These are phyloP conservation scores for Cyrtonyx montezumae DNA, from an alignment of 2,113 vertebrate species.

Conservation along the genomic window DNA sequence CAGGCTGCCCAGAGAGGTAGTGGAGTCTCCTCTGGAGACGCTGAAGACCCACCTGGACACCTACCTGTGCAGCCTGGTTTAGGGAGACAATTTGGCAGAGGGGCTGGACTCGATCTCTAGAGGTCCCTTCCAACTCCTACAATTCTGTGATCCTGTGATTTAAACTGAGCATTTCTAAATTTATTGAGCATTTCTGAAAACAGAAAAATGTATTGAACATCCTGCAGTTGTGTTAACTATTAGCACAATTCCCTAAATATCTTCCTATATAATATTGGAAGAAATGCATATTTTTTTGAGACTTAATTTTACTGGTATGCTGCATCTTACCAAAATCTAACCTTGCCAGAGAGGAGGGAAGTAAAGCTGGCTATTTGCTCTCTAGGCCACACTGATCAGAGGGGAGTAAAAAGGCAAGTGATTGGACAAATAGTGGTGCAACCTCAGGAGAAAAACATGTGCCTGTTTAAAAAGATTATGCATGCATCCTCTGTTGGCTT, in stretches of 20 bases:
- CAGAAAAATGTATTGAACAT: not conserved
- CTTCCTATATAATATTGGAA: not conserved
- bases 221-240: not conserved
- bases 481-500: slow-evolving; percentile 50
- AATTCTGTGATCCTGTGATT: too few relatives aligned
- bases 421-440: slow-evolving; percentile 34
- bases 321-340: not conserved
- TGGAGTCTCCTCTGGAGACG: too few relatives aligned
- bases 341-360: not conserved
- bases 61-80: too few relatives aligned
- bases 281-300: not conserved
- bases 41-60: too few relatives aligned
- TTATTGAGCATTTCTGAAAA: not conserved
- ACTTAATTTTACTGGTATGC: slow-evolving; percentile 26
- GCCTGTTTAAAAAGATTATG: slow-evolving; percentile 7
- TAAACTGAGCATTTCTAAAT: too few relatives aligned
- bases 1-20: too few relatives aligned
- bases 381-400: not conserved
- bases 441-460: slow-evolving; percentile 42
- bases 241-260: not conserved
- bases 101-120: too few relatives aligned
- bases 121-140: too few relatives aligned
- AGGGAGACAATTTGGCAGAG: too few relatives aligned
- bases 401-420: not conserved
- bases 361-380: not conserved